These are phyloP conservation scores for Rhodophaea formosa DNA, from an alignment of 2,888 invertebrate genomes.

Conservation along the genomic window DNA sequence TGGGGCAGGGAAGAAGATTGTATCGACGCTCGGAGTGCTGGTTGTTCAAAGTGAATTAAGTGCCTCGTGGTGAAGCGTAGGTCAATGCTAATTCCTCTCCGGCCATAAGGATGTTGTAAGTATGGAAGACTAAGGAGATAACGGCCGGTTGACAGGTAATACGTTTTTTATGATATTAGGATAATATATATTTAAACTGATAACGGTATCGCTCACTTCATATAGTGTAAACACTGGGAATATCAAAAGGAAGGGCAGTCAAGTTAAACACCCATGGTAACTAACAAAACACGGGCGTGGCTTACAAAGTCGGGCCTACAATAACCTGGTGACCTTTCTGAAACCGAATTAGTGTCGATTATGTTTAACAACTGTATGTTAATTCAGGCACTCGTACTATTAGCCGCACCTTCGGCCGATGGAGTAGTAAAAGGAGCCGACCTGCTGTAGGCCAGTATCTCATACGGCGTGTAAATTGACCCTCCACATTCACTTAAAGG, in stretches of 20 bases:
- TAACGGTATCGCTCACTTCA: slow-evolving; percentile 4
- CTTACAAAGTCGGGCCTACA: slow-evolving; percentile 39
- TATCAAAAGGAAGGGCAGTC: background rate
- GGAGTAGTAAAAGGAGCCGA: slow-evolving; percentile 31
- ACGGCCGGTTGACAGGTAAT: background rate
- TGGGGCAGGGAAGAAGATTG: slow-evolving; percentile 51
- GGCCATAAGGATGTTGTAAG: slow-evolving; percentile 41
- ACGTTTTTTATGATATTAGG: background rate
- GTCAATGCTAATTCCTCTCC: slow-evolving; percentile 18
- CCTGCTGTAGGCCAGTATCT: slow-evolving; percentile 29
- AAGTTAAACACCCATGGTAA: slow-evolving; percentile 12
- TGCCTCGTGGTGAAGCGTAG: slow-evolving; percentile 38
- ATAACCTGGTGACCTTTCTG: slow-evolving; percentile 48
- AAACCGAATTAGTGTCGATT: slow-evolving; percentile 56
- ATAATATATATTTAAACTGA: background rate
- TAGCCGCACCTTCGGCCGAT: slow-evolving; percentile 40
- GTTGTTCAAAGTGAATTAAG: slow-evolving; percentile 59
- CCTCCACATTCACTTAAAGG: too few species aligned
- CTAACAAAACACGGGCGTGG: slow-evolving; percentile 60
- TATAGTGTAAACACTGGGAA: slow-evolving; percentile 18
- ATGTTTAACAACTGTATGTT: slow-evolving; percentile 29
- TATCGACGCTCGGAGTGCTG: slow-evolving; percentile 49
- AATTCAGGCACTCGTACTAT: slow-evolving; percentile 25
- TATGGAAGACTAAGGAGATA: slow-evolving; percentile 42
- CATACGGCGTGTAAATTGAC: too few species aligned